A percentile compares a stretch with the other conserved stretches of the same genome.
phyloP scores from a whole-genome alignment of 2,888 invertebrate genomes.

The Cryptosula pallasiana region DNA sequence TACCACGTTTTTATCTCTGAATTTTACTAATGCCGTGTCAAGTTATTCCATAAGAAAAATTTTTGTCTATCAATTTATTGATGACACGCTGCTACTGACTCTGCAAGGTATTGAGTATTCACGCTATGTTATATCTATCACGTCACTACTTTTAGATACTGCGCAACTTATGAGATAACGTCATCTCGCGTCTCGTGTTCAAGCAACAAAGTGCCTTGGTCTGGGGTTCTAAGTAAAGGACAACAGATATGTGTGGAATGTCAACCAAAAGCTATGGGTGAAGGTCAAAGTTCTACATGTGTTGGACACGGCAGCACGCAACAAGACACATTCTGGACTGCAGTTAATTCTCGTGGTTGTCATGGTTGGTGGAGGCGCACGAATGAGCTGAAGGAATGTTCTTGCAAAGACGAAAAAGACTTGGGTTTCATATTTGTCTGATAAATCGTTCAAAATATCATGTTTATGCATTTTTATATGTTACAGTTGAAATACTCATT shows the following conservation, averaged over 20 bases:
- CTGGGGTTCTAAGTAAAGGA: slow-evolving; percentile 54
- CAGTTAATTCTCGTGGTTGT: slow-evolving; percentile 77
- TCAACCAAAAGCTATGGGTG: slow-evolving; percentile 73
- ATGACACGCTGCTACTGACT: too few species aligned
- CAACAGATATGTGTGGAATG: slow-evolving; percentile 74
- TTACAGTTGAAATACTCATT: neutral
- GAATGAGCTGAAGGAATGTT: slow-evolving; percentile 42
- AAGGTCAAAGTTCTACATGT: slow-evolving; percentile 67
- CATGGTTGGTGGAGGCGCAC: slow-evolving; percentile 78
- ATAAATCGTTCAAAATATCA: slow-evolving; percentile 24
- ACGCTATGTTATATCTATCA: too few species aligned
- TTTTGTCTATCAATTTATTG: too few species aligned
- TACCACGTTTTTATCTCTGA: too few species aligned
- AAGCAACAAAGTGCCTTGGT: slow-evolving; percentile 52
- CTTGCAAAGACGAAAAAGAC: slow-evolving; percentile 43
- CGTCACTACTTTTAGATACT: slow-evolving; percentile 75
- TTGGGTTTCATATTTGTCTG: slow-evolving; percentile 52
- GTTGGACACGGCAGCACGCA: slow-evolving; percentile 76
- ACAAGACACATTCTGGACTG: slow-evolving; percentile 74
- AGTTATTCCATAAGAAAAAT: too few species aligned
- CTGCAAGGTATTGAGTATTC: too few species aligned
- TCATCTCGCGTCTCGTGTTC: slow-evolving; percentile 35
- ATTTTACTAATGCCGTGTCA: too few species aligned
- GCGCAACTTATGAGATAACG: slow-evolving; percentile 75
- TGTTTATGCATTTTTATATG: neutral